phyloP scores from a whole-genome alignment of 2,797 vertebrate genomes.

The Falco biarmicus region DNA sequence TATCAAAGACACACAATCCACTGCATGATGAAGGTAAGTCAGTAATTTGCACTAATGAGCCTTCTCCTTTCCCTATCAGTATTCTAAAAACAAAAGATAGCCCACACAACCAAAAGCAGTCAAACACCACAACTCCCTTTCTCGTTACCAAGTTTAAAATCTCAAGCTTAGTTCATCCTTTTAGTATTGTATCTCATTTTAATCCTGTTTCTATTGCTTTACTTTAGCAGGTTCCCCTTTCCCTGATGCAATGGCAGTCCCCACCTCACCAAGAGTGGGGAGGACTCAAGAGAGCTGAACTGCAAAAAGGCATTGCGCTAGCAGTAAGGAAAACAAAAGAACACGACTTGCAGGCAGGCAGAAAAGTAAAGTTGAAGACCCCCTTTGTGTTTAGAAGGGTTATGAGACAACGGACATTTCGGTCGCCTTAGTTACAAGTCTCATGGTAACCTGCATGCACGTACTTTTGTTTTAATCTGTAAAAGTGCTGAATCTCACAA shows the following conservation, averaged over 20 bases:
- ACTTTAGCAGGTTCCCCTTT: neutral
- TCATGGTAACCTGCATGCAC: slow-evolving; percentile 67
- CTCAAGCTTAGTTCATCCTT: neutral
- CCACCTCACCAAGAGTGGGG: neutral
- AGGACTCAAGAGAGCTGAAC: neutral
- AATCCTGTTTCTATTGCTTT: slow-evolving; percentile 6
- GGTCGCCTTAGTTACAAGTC: slow-evolving; percentile 71
- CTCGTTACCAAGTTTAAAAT: neutral
- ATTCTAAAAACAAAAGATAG: neutral
- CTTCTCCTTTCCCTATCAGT: neutral
- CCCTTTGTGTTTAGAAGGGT: neutral
- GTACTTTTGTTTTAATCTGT: slow-evolving; percentile 57
- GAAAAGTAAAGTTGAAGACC: slow-evolving; percentile 16
- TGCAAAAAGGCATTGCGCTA: neutral
- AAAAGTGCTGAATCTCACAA: slow-evolving; percentile 69
- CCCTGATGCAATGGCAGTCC: neutral
- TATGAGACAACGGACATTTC: slow-evolving; percentile 3
- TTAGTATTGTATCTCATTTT: neutral
- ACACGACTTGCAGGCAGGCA: slow-evolving; percentile 20
- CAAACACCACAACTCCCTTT: neutral
- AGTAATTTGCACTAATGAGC: slow-evolving; percentile 13
- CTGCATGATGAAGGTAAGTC: neutral
- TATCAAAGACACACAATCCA: neutral
- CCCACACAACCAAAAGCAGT: slow-evolving; percentile 1
- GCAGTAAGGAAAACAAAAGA: slow-evolving; percentile 2